Percentiles rank a stretch among this genome's conserved stretches.
Conservation (phyloP, 2,797 vertebrate species). For the Pseudochaenichthys georgianus region DNA sequence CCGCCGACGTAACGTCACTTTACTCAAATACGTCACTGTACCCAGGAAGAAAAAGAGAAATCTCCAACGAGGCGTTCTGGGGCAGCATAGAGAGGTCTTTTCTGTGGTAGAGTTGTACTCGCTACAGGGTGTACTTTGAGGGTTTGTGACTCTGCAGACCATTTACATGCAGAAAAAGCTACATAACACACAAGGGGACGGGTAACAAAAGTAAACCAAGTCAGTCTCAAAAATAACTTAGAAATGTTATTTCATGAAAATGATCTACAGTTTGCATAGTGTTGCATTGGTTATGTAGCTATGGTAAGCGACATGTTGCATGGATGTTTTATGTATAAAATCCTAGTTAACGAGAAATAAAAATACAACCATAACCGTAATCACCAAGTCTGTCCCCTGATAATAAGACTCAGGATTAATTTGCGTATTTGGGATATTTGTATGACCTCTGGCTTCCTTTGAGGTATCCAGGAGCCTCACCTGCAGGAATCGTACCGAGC, state of each 20-base stretch:
- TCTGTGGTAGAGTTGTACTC: no score
- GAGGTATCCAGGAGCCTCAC: neutral
- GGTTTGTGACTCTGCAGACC: no score
- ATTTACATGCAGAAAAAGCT: no score
- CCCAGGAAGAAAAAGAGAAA: no score
- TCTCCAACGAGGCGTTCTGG: no score
- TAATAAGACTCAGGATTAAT: neutral
- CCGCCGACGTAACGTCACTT: no score
- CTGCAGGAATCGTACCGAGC: slow-evolving; percentile 30
- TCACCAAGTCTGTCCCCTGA: neutral
- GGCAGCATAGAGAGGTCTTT: no score
- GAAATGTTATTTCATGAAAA: neutral
- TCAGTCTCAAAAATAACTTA: neutral
- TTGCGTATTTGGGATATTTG: neutral
- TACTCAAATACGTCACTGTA: no score
- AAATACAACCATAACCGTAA: neutral
- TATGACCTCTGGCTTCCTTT: neutral
- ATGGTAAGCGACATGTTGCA: neutral
- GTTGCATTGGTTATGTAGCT: neutral
- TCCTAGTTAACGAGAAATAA: neutral
- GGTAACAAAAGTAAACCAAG: no score
- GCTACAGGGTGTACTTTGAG: no score
- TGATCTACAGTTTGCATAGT: neutral
- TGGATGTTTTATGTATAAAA: neutral
- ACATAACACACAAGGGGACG: no score